Conservation (phyloP, 2,888 invertebrate species). For the Achlya flavicornis region DNA sequence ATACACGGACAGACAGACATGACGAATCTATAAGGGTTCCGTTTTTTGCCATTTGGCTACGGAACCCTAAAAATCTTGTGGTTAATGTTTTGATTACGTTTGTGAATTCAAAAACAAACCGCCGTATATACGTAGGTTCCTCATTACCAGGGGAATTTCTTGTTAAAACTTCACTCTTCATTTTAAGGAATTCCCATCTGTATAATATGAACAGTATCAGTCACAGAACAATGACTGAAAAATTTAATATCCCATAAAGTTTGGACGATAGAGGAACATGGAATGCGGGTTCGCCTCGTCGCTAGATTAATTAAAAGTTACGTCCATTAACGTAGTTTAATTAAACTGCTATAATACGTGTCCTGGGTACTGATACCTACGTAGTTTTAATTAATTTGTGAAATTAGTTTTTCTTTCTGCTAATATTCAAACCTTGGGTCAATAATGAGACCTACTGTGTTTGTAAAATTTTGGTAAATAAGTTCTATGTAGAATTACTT, state of each 20-base stretch:
- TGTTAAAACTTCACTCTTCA: background rate
- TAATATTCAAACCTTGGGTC: background rate
- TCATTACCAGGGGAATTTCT: background rate
- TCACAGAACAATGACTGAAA: conserved; percentile 2
- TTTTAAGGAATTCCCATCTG: background rate
- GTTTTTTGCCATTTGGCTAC: too few species aligned
- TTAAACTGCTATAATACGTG: conserved; percentile 14
- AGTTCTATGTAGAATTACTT: too few species aligned
- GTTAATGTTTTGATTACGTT: background rate
- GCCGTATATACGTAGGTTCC: background rate
- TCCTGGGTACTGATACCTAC: background rate
- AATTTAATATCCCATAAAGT: background rate
- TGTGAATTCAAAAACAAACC: background rate
- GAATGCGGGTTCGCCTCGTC: conserved; percentile 11
- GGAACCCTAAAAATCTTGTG: conserved; percentile 1
- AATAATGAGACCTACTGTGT: too few species aligned
- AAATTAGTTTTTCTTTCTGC: background rate
- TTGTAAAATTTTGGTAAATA: too few species aligned
- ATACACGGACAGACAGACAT: too few species aligned
- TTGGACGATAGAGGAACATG: conserved; percentile 7
- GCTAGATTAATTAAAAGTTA: conserved; percentile 55
- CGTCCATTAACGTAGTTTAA: conserved; percentile 34
- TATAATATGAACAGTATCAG: background rate
- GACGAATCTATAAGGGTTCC: too few species aligned
- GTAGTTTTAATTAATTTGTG: background rate